A percentile compares a stretch with the other conserved stretches of the same genome.
Conservation (phyloP, 2,113 vertebrate species). For the Tautogolabrus adspersus region DNA sequence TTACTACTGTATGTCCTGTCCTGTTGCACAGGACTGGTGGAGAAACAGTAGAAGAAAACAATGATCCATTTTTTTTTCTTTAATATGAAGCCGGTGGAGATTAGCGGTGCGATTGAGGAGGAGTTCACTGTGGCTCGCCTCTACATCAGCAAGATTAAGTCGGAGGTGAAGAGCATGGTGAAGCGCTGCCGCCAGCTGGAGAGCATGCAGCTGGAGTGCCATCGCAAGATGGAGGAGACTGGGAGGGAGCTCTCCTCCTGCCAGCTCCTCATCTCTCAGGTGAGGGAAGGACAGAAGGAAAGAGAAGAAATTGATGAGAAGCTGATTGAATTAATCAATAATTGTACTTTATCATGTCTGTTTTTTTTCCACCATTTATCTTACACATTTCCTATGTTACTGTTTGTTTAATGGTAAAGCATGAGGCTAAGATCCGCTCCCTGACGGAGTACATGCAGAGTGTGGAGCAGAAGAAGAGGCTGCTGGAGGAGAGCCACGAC, state of each 20-base stretch:
- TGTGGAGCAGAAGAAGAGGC: slow-evolving; percentile 92
- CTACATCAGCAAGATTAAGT: slow-evolving; percentile 97
- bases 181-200: slow-evolving; percentile 94
- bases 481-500: slow-evolving; percentile 93
- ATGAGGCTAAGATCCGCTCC: slow-evolving; percentile 94
- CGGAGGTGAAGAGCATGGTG: slow-evolving; percentile 95
- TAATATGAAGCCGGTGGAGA: slow-evolving; percentile 87
- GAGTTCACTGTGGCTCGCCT: slow-evolving; percentile 94
- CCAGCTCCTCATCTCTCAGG: slow-evolving; percentile 97
- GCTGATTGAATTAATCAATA: neutral
- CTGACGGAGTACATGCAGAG: slow-evolving; percentile 95
- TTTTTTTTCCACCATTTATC: neutral
- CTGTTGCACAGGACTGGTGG: neutral
- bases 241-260: slow-evolving; percentile 93
- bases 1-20: neutral
- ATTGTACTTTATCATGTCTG: neutral
- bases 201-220: slow-evolving; percentile 92
- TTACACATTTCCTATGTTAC: neutral
- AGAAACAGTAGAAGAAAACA: neutral
- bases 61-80: neutral
- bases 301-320: neutral
- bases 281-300: slow-evolving; percentile 37
- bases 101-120: slow-evolving; percentile 95
- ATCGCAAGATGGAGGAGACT: slow-evolving; percentile 96
- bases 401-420: slow-evolving; percentile 75